Conservation (phyloP, 2,797 vertebrate genomes). For the Eulemur coronatus region DNA sequence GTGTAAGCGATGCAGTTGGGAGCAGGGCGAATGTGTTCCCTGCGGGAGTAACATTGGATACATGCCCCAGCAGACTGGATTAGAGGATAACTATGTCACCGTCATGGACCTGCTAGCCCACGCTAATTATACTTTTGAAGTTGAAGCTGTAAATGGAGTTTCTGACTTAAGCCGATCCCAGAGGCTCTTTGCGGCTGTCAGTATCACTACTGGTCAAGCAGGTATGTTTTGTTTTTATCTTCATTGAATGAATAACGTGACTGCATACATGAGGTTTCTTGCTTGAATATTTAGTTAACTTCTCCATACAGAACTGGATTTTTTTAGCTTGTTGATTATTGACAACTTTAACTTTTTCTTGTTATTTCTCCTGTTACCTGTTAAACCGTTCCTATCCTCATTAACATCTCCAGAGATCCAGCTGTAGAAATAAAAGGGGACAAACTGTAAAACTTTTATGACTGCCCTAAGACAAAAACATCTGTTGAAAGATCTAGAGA, state of each 20-base stretch:
- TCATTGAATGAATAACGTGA: neutral
- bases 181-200: conserved; percentile 97
- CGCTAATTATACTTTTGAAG: conserved; percentile 99
- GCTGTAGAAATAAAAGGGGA: conserved; percentile 13
- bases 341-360: conserved; percentile 39
- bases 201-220: conserved; percentile 97
- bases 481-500: neutral
- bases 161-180: conserved; percentile 97
- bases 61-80: conserved; percentile 94
- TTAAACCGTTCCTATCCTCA: neutral
- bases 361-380: conserved; percentile 19
- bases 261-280: neutral
- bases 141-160: conserved; percentile 98
- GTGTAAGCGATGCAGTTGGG: conserved; percentile 97
- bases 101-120: conserved; percentile 96
- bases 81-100: conserved; percentile 95
- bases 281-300: neutral
- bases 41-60: conserved; percentile 96
- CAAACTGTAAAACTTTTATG: conserved; percentile 15
- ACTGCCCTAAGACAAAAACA: neutral
- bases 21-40: conserved; percentile 95
- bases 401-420: conserved; percentile 31
- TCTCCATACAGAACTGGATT: neutral
- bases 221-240: conserved; percentile 87
- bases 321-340: neutral